Conservation (phyloP, 2,888 invertebrate species). For the Xestia ashworthii region DNA sequence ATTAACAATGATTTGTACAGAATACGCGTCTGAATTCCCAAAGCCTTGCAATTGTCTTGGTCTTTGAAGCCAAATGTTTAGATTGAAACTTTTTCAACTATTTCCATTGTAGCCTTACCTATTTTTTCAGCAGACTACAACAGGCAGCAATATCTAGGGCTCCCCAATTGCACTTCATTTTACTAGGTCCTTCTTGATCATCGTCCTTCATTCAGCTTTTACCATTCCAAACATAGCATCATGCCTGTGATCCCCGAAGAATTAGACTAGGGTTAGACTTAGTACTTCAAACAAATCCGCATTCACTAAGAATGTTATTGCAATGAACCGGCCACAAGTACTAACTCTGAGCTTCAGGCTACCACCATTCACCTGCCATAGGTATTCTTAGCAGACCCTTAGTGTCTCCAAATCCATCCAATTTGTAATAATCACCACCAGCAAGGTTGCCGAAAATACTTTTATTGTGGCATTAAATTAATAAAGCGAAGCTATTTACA, state of each 20-base stretch:
- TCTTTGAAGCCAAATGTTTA: neutral
- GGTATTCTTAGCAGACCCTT: neutral
- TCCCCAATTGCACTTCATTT: neutral
- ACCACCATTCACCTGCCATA: neutral
- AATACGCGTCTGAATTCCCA: neutral
- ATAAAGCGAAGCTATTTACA: conserved; percentile 15
- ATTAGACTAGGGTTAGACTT: no score
- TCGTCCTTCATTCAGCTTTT: neutral
- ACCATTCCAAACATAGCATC: neutral
- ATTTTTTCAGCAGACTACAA: neutral
- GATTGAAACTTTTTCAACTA: neutral
- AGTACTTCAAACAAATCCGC: neutral
- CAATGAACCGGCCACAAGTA: neutral
- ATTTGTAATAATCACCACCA: conserved; percentile 4
- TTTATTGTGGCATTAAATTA: neutral
- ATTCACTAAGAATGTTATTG: neutral
- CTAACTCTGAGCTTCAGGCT: neutral
- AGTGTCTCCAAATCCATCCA: neutral
- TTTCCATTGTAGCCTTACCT: neutral
- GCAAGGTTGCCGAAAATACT: neutral
- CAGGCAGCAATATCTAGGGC: neutral
- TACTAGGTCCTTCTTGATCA: no score
- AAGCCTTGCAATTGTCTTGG: neutral
- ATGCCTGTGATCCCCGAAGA: neutral
- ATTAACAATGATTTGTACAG: neutral